These are phyloP conservation scores for Artibeus lituratus DNA, from an alignment of 2,797 vertebrate genomes.

Conservation along the genomic window DNA sequence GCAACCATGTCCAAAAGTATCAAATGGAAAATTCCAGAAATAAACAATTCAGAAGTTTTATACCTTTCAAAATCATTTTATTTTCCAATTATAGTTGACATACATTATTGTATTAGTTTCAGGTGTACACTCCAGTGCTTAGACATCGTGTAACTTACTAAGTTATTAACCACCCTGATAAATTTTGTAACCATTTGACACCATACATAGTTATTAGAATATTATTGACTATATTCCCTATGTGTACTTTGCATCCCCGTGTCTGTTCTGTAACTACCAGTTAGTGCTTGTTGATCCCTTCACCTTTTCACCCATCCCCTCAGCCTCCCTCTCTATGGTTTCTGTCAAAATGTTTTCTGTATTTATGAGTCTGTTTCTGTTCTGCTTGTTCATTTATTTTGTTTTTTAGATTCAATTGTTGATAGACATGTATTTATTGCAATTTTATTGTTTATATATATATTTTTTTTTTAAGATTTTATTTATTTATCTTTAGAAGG, in stretches of 20 bases:
- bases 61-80: background rate
- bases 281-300: background rate
- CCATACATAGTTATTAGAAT: background rate
- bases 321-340: background rate
- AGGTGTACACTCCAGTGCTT: background rate
- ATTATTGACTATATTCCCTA: background rate
- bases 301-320: background rate
- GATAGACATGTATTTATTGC: background rate
- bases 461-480: too few relatives aligned
- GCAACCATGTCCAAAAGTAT: background rate
- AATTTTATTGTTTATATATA: background rate
- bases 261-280: background rate
- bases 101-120: background rate
- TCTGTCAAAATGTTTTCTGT: background rate
- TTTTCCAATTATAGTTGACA: background rate
- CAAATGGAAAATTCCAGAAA: background rate
- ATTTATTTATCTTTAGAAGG: too few relatives aligned
- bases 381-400: background rate
- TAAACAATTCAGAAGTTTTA: background rate
- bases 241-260: background rate
- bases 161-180: background rate
- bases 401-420: background rate
- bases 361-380: background rate
- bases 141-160: background rate
- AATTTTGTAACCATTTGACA: background rate